phyloP scores from a whole-genome alignment of 1,140 invertebrate species.

The Teleopsis dalmanni region DNA sequence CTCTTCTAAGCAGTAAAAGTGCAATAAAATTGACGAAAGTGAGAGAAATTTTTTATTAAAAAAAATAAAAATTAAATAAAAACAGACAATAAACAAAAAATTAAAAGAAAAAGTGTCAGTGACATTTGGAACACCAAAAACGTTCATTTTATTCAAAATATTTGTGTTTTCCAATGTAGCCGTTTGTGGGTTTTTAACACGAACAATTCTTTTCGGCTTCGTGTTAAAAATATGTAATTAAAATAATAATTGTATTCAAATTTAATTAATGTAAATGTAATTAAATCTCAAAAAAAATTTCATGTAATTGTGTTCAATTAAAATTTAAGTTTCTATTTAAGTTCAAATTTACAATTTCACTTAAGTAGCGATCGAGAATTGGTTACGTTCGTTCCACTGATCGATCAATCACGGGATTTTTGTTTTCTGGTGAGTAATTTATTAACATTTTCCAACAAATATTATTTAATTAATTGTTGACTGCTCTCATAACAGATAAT shows the following conservation, averaged over 20 bases:
- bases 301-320: background rate
- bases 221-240: conserved; percentile 6
- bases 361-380: too few species aligned
- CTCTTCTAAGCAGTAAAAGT: background rate
- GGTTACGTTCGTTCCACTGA: too few species aligned
- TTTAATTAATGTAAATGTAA: too few species aligned
- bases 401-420: too few species aligned
- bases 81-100: background rate
- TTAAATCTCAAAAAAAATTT: background rate
- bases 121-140: conserved; percentile 1
- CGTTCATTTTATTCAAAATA: background rate
- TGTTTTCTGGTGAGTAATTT: too few species aligned
- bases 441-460: too few species aligned
- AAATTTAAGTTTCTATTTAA: too few species aligned
- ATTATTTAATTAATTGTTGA: too few species aligned
- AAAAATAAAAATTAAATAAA: too few species aligned
- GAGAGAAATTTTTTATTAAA: too few species aligned
- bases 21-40: background rate
- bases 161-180: conserved; percentile 15
- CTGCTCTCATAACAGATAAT: too few species aligned
- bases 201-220: conserved; percentile 6
- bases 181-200: conserved; percentile 12
- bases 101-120: background rate
- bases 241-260: background rate
- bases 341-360: too few species aligned